These are phyloP conservation scores for Oryzias curvinotus DNA, from an alignment of 2,113 vertebrate genomes.

Conservation along the genomic window DNA sequence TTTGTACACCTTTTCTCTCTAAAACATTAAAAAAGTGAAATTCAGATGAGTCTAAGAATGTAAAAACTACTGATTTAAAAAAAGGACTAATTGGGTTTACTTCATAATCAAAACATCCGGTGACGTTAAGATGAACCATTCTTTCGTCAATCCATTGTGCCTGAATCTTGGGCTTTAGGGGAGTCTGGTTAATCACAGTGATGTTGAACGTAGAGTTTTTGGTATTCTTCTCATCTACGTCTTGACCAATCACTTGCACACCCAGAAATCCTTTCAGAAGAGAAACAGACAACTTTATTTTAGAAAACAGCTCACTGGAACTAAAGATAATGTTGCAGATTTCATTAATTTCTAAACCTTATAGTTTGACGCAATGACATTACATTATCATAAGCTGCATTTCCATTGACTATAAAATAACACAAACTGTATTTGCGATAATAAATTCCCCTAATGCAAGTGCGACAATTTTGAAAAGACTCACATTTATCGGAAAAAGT, in stretches of 20 bases:
- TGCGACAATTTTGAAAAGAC: no score
- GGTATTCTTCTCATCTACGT: conserved; percentile 50
- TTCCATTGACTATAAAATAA: no score
- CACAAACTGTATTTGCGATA: no score
- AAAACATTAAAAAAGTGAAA: conserved; percentile 2
- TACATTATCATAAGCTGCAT: no score
- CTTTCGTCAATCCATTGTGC: conserved; percentile 11
- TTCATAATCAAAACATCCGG: conserved; percentile 80
- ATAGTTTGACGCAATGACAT: no score
- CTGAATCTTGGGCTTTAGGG: conserved; percentile 46
- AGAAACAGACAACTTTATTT: background rate
- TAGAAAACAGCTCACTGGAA: no score
- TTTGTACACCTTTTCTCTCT: conserved; percentile 68
- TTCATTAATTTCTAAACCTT: no score
- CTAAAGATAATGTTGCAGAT: no score
- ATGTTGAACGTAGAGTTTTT: conserved; percentile 77
- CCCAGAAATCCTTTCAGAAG: conserved; percentile 40
- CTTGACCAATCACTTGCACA: conserved; percentile 20
- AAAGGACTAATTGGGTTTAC: conserved; percentile 44
- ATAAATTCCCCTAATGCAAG: no score
- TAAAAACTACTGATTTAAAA: background rate
- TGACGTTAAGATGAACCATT: conserved; percentile 48
- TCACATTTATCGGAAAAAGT: no score
- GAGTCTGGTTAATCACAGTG: conserved; percentile 65
- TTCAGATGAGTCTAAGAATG: background rate